Base-by-base conservation (phyloP, 2,888 invertebrate species). In the Spisula solida region DNA sequence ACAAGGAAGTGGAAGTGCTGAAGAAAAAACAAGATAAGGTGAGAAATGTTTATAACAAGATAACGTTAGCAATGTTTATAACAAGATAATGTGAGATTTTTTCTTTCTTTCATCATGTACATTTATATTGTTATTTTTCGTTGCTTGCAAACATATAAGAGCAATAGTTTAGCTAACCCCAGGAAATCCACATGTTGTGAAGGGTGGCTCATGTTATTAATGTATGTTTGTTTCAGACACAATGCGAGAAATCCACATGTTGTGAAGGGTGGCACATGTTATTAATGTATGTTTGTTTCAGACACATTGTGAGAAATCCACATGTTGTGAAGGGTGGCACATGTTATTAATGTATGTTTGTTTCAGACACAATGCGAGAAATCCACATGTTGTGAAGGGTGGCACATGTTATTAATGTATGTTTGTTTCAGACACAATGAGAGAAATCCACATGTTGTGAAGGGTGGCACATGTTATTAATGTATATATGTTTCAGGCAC, bases 1-100 rank as follows among this genome's bases (percentile, higher is more conserved):
- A 99, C 86, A 98, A 99, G 96, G 99, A 99, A 96, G 96, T 99
- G 87, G 98, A 99, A 94, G 97, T 98, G 48, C 96, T 99, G 88
- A 97, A 98, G 85, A 96, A 96, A 88, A 97, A 97, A 90, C 96
- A 97, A 93, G 96, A 97, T 86, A 97, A 97, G 95, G 97, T 97
- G 91, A 86, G 18, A 18, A 31, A 34, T 31, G 34, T 31, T 8
- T 31, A 56, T 18, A 20, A 90, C 96, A 97, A 93, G 96, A 97
- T 86, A 97, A 97, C 95, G 97, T 97, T 90, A 86, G 18, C 4
- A 31, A 34, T 31, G 34, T 31, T 8, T 31, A 56, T 18, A 20
- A n/a, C n/a, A n/a, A n/a, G n/a, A n/a, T n/a, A n/a, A n/a, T n/a
- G n/a, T n/a, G n/a, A n/a, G n/a, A n/a, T n/a, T n/a, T n/a, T n/a